A percentile compares a stretch with the other conserved stretches of the same genome.
Evolutionary conservation across 1,140 invertebrate genomes (phyloP).

Genomic region (Portunus trituberculatus): DNA sequence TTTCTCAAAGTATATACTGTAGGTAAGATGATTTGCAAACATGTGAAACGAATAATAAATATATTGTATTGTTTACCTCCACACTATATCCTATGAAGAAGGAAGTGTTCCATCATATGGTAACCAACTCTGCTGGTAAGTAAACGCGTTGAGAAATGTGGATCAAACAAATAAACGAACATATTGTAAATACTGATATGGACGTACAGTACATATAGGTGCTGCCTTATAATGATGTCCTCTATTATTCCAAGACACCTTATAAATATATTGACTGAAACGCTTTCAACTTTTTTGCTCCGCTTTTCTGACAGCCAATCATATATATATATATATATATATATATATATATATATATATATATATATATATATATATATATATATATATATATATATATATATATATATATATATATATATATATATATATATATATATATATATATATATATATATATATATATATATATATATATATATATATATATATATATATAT

Average conservation of each 20-base stretch:
- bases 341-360: constrained; percentile 38
- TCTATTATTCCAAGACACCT: no score
- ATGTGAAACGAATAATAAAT: not conserved
- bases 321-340: constrained; percentile 30
- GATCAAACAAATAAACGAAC: not conserved
- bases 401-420: constrained; percentile 28
- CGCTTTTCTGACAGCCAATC: not conserved
- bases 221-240: no score
- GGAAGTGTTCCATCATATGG: no score
- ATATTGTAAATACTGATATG: not conserved
- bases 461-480: constrained; percentile 28
- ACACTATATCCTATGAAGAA: no score
- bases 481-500: constrained; percentile 32
- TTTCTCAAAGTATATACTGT: no score
- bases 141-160: no score
- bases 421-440: constrained; percentile 43
- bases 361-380: constrained; percentile 43
- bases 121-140: no score
- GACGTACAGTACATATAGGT: no score
- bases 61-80: not conserved
- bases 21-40: no score
- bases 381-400: constrained; percentile 38
- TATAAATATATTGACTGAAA: no score
- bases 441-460: constrained; percentile 48
- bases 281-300: no score